These are phyloP conservation scores for Dicycla oo DNA, from an alignment of 2,888 invertebrate species.

Conservation along the genomic window DNA sequence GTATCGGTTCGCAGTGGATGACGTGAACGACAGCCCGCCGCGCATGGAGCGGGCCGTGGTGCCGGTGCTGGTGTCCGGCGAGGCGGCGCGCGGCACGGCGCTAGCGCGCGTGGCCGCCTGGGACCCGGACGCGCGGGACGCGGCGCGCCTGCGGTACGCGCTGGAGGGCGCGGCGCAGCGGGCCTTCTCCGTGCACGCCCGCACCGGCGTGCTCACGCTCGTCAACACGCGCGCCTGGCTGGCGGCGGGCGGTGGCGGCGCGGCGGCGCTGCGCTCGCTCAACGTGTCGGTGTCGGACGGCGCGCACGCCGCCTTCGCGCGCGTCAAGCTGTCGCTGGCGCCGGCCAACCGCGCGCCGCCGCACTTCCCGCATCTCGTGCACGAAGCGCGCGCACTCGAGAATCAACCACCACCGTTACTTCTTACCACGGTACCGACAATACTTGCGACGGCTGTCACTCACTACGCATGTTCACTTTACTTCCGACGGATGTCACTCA, in stretches of 20 bases:
- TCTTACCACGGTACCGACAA: slow-evolving; percentile 91
- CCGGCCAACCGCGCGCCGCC: slow-evolving; percentile 95
- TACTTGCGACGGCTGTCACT: no score
- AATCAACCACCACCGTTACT: slow-evolving; percentile 94
- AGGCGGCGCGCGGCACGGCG: slow-evolving; percentile 96
- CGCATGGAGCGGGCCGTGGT: slow-evolving; percentile 95
- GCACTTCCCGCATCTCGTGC: slow-evolving; percentile 93
- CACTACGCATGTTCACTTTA: no score
- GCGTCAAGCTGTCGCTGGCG: slow-evolving; percentile 94
- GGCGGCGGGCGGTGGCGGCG: slow-evolving; percentile 91
- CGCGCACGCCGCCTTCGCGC: slow-evolving; percentile 97
- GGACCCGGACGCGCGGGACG: slow-evolving; percentile 96
- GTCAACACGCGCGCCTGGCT: slow-evolving; percentile 83
- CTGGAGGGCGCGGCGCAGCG: slow-evolving; percentile 90
- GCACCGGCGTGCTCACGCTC: slow-evolving; percentile 79
- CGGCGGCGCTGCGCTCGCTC: slow-evolving; percentile 91
- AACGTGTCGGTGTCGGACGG: slow-evolving; percentile 99
- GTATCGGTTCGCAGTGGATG: slow-evolving; percentile 91
- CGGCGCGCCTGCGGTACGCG: slow-evolving; percentile 93
- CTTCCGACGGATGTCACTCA: no score
- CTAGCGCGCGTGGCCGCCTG: slow-evolving; percentile 96
- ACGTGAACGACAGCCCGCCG: slow-evolving; percentile 98
- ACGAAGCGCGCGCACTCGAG: slow-evolving; percentile 95
- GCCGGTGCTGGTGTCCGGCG: slow-evolving; percentile 94
- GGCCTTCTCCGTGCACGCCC: slow-evolving; percentile 76